Evolutionary conservation across 1,140 invertebrate species (phyloP).

Genomic region (Orius laevigatus): DNA sequence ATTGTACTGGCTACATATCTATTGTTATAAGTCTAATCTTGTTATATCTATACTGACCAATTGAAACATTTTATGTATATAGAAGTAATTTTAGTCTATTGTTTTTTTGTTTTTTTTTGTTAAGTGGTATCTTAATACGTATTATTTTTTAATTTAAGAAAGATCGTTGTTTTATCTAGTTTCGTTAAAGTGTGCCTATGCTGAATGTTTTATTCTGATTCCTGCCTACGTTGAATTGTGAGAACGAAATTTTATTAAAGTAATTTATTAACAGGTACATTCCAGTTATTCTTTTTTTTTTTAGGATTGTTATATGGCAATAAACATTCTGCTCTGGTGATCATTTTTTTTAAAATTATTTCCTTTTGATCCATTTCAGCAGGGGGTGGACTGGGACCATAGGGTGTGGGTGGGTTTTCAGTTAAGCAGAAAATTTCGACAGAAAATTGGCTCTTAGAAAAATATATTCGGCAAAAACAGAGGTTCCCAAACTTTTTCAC

Average conservation of each 20-base stretch:
- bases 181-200: no score
- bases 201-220: not conserved
- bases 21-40: not conserved
- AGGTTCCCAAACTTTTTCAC: no score
- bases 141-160: not conserved
- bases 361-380: no score
- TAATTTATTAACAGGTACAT: not conserved
- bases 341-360: no score
- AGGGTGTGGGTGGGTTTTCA: no score
- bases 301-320: not conserved
- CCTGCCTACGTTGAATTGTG: not conserved
- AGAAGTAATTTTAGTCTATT: not conserved
- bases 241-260: not conserved
- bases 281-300: not conserved
- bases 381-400: no score
- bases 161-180: no score
- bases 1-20: slow-evolving; percentile 14
- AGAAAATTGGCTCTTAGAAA: no score
- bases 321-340: no score
- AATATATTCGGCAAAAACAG: no score
- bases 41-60: not conserved
- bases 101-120: slow-evolving; percentile 5
- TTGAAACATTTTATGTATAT: not conserved
- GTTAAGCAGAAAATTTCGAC: no score
- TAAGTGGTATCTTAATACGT: not conserved